Conservation (phyloP, 1,140 invertebrate genomes). For the Pseudoatta argentina region DNA sequence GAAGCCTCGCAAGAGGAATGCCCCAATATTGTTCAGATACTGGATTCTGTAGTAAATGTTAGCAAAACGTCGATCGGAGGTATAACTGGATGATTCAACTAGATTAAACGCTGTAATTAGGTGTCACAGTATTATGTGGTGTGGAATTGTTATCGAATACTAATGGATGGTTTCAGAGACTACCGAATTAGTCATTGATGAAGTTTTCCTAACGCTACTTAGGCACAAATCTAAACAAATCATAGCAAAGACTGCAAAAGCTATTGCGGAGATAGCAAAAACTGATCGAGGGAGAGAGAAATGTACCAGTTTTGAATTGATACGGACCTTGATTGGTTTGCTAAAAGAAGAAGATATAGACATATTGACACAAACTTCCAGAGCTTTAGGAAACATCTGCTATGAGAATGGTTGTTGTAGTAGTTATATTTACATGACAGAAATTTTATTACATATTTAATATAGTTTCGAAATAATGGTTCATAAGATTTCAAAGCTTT, state of each 20-base stretch:
- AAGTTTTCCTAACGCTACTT: slow-evolving; percentile 80
- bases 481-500: not conserved
- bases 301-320: slow-evolving; percentile 88
- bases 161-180: slow-evolving; percentile 69
- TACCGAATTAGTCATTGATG: slow-evolving; percentile 73
- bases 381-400: slow-evolving; percentile 95
- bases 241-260: slow-evolving; percentile 86
- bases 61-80: slow-evolving; percentile 73
- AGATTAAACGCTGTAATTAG: not conserved
- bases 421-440: not conserved
- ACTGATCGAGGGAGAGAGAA: slow-evolving; percentile 89
- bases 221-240: slow-evolving; percentile 76
- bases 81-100: slow-evolving; percentile 22
- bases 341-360: slow-evolving; percentile 86
- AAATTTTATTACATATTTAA: slow-evolving; percentile 71
- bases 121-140: not conserved
- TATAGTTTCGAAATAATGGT: not conserved
- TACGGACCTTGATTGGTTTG: slow-evolving; percentile 87
- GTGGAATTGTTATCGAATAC: not conserved
- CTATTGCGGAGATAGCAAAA: slow-evolving; percentile 91
- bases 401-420: slow-evolving; percentile 91
- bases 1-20: slow-evolving; percentile 58
- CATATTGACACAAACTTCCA: slow-evolving; percentile 90
- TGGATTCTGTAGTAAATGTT: slow-evolving; percentile 74
- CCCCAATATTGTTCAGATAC: slow-evolving; percentile 69